Percentiles rank a stretch among this genome's conserved stretches.
Evolutionary conservation across 2,888 invertebrate species (phyloP).

Genomic region (Villa cingulata): DNA sequence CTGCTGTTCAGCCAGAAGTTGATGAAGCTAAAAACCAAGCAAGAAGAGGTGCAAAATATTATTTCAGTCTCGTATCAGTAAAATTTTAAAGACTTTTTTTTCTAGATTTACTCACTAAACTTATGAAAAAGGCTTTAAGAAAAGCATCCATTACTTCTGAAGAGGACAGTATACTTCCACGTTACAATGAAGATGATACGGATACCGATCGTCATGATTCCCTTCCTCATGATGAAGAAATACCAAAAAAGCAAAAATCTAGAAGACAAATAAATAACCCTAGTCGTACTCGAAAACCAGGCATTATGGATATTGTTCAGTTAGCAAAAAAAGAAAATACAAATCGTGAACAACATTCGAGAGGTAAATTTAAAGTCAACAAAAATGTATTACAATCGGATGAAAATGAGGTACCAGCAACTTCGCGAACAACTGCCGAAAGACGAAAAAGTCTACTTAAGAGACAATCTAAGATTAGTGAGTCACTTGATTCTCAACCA

Average conservation of each 20-base stretch:
- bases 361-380: conserved; percentile 24
- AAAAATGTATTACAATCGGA: not conserved
- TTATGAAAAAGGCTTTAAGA: conserved; percentile 37
- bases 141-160: conserved; percentile 45
- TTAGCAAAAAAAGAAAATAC: conserved; percentile 25
- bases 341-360: conserved; percentile 23
- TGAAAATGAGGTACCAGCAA: conserved; percentile 29
- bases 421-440: conserved; percentile 29
- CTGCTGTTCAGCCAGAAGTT: conserved; percentile 22
- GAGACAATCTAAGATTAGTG: conserved; percentile 20
- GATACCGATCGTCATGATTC: conserved; percentile 60
- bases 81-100: not conserved
- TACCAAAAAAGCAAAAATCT: conserved; percentile 9
- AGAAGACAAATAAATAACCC: conserved; percentile 11
- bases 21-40: conserved; percentile 34
- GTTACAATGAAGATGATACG: conserved; percentile 44
- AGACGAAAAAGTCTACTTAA: conserved; percentile 28
- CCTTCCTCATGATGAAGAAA: conserved; percentile 45
- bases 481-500: conserved; percentile 1
- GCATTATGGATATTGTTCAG: conserved; percentile 32
- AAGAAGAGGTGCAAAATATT: conserved; percentile 25
- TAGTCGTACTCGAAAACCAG: conserved; percentile 28
- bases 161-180: conserved; percentile 36
- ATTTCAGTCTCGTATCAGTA: not conserved
- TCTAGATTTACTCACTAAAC: conserved; percentile 31